These are phyloP conservation scores for Miniopterus natalensis DNA, from an alignment of 2,113 vertebrate genomes.

Conservation along the genomic window DNA sequence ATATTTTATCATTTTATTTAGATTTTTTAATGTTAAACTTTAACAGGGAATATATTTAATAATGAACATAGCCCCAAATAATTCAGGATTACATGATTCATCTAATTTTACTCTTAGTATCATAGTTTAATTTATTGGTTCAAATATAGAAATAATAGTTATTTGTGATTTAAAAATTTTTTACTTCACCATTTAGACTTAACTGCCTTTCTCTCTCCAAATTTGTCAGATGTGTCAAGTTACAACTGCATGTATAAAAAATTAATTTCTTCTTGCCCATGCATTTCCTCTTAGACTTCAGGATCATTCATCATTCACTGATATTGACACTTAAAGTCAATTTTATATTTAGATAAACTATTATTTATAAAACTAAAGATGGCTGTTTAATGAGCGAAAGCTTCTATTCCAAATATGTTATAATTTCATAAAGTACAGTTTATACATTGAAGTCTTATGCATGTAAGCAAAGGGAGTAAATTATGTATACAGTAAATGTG, in stretches of 20 bases:
- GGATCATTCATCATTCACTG: slow-evolving; percentile 54
- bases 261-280: slow-evolving; percentile 70
- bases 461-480: slow-evolving; percentile 54
- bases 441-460: not conserved
- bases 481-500: not conserved
- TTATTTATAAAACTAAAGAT: slow-evolving; percentile 28
- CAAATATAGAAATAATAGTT: slow-evolving; percentile 46
- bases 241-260: slow-evolving; percentile 69
- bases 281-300: slow-evolving; percentile 73
- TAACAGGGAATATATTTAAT: not conserved
- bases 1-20: slow-evolving; percentile 40
- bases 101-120: not conserved
- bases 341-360: slow-evolving; percentile 67
- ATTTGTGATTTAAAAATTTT: slow-evolving; percentile 39
- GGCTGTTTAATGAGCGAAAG: not conserved
- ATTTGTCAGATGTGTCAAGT: slow-evolving; percentile 29
- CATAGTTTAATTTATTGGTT: slow-evolving; percentile 36
- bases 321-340: slow-evolving; percentile 63
- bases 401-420: slow-evolving; percentile 69
- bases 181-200: slow-evolving; percentile 22
- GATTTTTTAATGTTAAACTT: slow-evolving; percentile 38
- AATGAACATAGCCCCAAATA: not conserved
- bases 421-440: slow-evolving; percentile 48
- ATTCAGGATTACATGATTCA: slow-evolving; percentile 48
- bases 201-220: slow-evolving; percentile 20